Conservation (phyloP, 2,113 vertebrate genomes). For the Podocnemis expansa region DNA sequence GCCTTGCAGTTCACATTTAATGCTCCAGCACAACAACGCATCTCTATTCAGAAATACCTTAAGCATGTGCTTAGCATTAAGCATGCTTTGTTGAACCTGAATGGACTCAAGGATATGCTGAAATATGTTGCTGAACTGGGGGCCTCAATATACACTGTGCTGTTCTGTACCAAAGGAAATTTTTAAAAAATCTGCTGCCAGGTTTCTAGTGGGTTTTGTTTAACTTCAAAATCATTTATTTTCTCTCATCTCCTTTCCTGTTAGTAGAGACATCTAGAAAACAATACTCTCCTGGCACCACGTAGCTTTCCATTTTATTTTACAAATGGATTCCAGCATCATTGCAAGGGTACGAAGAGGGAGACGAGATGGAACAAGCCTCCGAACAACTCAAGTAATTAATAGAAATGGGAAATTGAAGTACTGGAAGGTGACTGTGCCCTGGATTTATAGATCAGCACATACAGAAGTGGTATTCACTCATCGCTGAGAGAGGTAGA, state of each 20-base stretch:
- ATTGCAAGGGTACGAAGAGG: background rate
- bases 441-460: background rate
- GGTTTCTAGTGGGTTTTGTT: background rate
- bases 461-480: background rate
- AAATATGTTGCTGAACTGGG: background rate
- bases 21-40: background rate
- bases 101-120: background rate
- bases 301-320: background rate
- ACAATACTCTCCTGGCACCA: background rate
- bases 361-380: background rate
- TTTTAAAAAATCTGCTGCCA: background rate
- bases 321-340: background rate
- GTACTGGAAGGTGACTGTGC: background rate
- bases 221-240: background rate
- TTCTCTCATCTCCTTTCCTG: background rate
- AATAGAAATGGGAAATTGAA: background rate
- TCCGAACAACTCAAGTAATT: background rate
- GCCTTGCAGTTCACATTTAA: background rate
- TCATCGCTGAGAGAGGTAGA: background rate
- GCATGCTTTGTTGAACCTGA: background rate
- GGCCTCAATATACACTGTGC: background rate
- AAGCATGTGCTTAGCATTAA: background rate
- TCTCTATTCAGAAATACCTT: background rate
- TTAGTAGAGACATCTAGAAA: background rate
- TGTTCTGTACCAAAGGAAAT: background rate